Percentiles rank a stretch among this genome's conserved stretches.
Evolutionary conservation across 2,888 invertebrate genomes (phyloP).

Genomic region (Phytoseiulus persimilis): DNA sequence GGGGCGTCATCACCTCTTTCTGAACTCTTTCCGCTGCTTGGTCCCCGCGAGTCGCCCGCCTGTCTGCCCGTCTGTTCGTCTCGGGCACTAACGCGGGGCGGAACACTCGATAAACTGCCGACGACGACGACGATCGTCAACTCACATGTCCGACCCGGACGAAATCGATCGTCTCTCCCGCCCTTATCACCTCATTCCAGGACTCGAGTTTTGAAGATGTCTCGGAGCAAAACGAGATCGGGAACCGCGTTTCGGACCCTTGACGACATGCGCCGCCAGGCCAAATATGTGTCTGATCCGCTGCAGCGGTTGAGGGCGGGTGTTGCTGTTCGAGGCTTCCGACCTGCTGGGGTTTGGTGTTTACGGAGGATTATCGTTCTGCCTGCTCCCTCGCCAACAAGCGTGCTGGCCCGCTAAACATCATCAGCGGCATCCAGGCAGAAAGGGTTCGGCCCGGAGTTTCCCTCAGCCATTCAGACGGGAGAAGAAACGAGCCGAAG

Average conservation of each 20-base stretch:
- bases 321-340: background rate
- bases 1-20: background rate
- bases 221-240: background rate
- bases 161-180: too few species aligned
- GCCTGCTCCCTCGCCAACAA: background rate
- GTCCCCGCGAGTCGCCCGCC: background rate
- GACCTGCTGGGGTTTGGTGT: slow-evolving; percentile 27
- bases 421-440: background rate
- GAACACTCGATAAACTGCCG: background rate
- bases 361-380: slow-evolving; percentile 34
- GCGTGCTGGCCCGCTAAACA: background rate
- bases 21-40: background rate
- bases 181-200: too few species aligned
- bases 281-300: background rate
- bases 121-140: too few species aligned
- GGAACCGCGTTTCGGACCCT: background rate
- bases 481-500: background rate
- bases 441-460: background rate
- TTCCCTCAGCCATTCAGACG: background rate
- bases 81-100: background rate
- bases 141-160: too few species aligned
- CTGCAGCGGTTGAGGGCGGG: background rate
- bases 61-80: background rate
- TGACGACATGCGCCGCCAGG: background rate
- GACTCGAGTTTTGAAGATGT: too few species aligned